phyloP scores from a whole-genome alignment of 1,140 invertebrate species.

The Papilio dardanus region DNA sequence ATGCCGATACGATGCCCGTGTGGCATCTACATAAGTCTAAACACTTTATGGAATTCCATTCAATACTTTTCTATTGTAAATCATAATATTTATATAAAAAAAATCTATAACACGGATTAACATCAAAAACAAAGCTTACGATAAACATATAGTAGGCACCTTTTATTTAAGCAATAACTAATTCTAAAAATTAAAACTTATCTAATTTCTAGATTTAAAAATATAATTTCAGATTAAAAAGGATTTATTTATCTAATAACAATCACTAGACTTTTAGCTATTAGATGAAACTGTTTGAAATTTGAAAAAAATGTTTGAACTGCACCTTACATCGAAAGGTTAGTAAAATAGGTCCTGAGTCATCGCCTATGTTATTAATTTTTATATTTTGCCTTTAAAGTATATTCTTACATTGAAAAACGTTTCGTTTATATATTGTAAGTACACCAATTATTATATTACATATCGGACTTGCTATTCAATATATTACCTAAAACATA shows the following conservation, averaged over 20 bases:
- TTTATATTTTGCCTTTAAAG: no score
- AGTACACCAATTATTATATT: no score
- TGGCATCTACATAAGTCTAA: neutral
- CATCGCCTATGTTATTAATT: no score
- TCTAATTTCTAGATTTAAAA: conserved; percentile 31
- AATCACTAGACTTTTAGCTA: conserved; percentile 22
- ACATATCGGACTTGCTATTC: neutral
- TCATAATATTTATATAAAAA: neutral
- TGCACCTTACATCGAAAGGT: conserved; percentile 33
- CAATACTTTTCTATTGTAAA: neutral
- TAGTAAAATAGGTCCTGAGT: neutral
- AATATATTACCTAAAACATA: conserved; percentile 46
- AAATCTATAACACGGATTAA: conserved; percentile 6
- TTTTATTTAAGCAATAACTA: conserved; percentile 34
- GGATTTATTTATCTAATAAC: conserved; percentile 32
- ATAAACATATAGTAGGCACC: conserved; percentile 32
- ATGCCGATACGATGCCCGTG: neutral
- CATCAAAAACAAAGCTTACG: conserved; percentile 16
- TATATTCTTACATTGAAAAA: neutral
- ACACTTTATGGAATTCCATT: no score
- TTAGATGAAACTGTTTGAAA: conserved; percentile 10
- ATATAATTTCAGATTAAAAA: conserved; percentile 8
- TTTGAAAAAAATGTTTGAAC: conserved; percentile 1
- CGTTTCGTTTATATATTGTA: no score
- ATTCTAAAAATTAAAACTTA: conserved; percentile 31